Percentiles rank a stretch among this genome's conserved stretches.
phyloP scores from a whole-genome alignment of 2,888 invertebrate species.

The Machimus atricapillus region DNA sequence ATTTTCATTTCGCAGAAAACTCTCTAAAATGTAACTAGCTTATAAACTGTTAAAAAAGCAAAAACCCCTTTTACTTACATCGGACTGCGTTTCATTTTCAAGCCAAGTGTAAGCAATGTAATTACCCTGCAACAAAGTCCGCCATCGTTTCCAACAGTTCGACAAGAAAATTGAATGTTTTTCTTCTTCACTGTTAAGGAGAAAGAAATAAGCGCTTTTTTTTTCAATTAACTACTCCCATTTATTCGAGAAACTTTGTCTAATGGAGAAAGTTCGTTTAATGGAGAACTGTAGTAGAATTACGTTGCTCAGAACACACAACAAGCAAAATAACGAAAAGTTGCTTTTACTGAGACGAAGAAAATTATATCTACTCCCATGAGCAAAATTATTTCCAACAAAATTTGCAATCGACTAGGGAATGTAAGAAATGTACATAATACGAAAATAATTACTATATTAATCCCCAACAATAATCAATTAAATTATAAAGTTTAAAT shows the following conservation, averaged over 20 bases:
- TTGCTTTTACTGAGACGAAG: neutral
- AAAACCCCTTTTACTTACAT: neutral
- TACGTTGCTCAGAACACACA: neutral
- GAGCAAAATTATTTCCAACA: neutral
- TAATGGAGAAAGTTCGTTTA: neutral
- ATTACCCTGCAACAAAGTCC: neutral
- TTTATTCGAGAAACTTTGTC: neutral
- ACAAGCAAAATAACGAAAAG: neutral
- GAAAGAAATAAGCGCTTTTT: neutral
- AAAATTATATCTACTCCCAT: neutral
- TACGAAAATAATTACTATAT: neutral
- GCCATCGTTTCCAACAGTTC: neutral
- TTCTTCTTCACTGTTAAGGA: neutral
- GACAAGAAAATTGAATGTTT: neutral
- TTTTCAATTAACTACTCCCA: neutral
- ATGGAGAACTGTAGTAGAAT: neutral
- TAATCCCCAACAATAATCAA: neutral
- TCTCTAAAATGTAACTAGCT: neutral
- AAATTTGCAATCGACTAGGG: neutral
- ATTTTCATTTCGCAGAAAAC: neutral
- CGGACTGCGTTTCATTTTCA: neutral
- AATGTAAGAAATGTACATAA: neutral
- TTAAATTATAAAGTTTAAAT: neutral
- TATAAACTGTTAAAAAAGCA: neutral
- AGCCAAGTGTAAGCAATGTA: neutral